Evolutionary conservation across 2,888 invertebrate genomes (phyloP).

Genomic region (Fragum whitleyi): DNA sequence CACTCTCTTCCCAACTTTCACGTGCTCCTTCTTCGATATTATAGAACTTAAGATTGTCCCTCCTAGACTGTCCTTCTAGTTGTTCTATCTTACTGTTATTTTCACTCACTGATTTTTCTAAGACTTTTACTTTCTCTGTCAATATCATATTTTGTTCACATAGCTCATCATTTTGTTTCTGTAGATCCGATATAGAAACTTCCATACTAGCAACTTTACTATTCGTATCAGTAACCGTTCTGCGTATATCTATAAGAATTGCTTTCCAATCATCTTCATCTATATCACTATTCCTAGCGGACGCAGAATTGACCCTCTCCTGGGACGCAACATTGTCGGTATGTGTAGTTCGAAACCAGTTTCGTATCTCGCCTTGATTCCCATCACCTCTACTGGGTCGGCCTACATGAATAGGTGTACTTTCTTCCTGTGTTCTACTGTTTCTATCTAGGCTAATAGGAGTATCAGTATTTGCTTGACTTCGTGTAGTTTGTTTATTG

Average conservation of each 20-base stretch:
- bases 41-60: conserved; percentile 7
- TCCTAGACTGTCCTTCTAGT: conserved; percentile 11
- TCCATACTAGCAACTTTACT: conserved; percentile 5
- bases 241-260: neutral
- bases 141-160: neutral
- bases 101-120: neutral
- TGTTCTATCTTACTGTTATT: neutral
- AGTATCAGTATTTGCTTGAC: no score
- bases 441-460: neutral
- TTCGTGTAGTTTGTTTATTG: no score
- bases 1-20: conserved; percentile 20
- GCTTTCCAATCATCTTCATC: neutral
- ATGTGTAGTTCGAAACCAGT: neutral
- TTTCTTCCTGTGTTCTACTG: neutral
- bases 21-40: neutral
- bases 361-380: neutral
- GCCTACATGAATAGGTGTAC: neutral
- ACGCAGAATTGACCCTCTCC: neutral
- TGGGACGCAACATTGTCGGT: no score
- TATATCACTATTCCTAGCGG: neutral
- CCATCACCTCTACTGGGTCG: neutral
- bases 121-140: neutral
- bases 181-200: neutral
- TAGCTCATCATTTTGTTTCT: neutral
- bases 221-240: no score